Conservation (phyloP, 2,888 invertebrate species). For the Muscina levida region DNA sequence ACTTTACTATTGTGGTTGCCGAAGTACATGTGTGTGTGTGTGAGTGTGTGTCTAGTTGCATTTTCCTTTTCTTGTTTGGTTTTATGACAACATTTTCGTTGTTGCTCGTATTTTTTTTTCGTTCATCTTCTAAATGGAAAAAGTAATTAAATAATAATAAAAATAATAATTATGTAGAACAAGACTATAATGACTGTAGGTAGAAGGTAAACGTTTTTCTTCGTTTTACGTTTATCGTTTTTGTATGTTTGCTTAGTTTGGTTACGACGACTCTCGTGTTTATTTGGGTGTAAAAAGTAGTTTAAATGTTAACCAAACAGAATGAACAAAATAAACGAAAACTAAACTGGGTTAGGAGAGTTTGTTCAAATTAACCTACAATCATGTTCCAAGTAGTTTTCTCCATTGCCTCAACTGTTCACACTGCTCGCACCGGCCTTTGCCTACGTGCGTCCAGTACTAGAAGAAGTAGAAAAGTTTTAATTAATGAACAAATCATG, state of each 20-base stretch:
- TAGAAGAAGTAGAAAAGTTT: constrained; percentile 10
- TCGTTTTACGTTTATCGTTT: background rate
- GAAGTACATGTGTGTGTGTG: no score
- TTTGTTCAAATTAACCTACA: constrained; percentile 27
- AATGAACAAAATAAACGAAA: no score
- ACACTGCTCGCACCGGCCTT: no score
- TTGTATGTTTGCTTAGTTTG: background rate
- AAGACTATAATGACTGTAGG: constrained; percentile 2
- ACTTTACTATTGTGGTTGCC: constrained; percentile 49
- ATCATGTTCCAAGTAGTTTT: constrained; percentile 24
- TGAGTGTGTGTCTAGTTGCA: no score
- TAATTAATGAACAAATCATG: constrained; percentile 28
- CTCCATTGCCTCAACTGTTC: background rate
- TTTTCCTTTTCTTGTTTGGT: background rate
- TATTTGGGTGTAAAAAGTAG: background rate
- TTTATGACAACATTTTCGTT: background rate
- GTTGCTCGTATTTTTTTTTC: constrained; percentile 15
- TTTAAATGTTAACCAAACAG: no score
- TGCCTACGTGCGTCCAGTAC: background rate
- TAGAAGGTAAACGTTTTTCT: constrained; percentile 16
- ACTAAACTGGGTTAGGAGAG: background rate
- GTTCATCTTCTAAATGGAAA: constrained; percentile 13
- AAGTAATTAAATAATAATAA: constrained; percentile 24
- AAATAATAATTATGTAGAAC: constrained; percentile 5
- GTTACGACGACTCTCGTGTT: background rate